These are phyloP conservation scores for Epirrhoe tristata DNA, from an alignment of 2,888 invertebrate genomes.

Conservation along the genomic window DNA sequence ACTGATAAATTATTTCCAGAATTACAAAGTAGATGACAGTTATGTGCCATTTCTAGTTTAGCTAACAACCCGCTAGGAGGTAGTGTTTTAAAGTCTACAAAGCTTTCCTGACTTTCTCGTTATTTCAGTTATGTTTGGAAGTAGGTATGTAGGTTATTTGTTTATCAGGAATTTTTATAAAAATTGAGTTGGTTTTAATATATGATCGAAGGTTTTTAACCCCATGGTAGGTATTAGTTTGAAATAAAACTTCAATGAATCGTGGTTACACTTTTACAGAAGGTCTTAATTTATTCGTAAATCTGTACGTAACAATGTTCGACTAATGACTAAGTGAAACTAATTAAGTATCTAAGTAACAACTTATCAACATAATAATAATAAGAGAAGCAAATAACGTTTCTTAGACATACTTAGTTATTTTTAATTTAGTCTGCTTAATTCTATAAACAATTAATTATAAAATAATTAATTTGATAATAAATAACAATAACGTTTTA, in stretches of 20 bases:
- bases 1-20: neutral
- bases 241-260: conserved; percentile 13
- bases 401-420: conserved; percentile 3
- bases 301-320: conserved; percentile 12
- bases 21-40: neutral
- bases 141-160: too few relatives aligned
- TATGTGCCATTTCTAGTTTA: neutral
- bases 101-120: too few relatives aligned
- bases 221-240: neutral
- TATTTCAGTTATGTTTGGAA: too few relatives aligned
- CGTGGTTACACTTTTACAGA: conserved; percentile 21
- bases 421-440: conserved; percentile 12
- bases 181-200: too few relatives aligned
- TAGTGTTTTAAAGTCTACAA: too few relatives aligned
- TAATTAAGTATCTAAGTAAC: conserved; percentile 31
- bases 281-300: conserved; percentile 14
- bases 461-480: conserved; percentile 22
- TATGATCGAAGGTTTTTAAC: too few relatives aligned
- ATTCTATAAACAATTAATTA: conserved; percentile 13
- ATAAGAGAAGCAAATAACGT: conserved; percentile 24
- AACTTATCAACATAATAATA: conserved; percentile 29
- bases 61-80: too few relatives aligned
- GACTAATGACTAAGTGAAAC: conserved; percentile 21
- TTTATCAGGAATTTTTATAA: too few relatives aligned
- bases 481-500: conserved; percentile 26